Base-by-base conservation (phyloP, 2,113 vertebrate species). In the Dryoscopus gambensis region DNA sequence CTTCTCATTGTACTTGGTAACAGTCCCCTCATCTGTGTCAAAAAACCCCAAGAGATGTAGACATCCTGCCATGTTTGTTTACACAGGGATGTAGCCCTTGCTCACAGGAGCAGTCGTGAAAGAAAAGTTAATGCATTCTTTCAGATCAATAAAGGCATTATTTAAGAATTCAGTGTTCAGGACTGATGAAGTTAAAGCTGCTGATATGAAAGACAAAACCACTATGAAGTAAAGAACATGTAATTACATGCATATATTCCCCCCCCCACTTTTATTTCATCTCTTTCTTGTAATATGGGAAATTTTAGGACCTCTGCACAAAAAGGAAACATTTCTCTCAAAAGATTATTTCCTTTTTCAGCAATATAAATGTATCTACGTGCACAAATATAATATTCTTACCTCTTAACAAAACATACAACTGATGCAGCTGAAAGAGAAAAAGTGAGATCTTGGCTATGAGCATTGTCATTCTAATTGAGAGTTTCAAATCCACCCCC, bases 161-260 rank as follows among this genome's bases (percentile, higher is more conserved):
- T n/a, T 80, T 39, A 82, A 68, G 31, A 86, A 76, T 59, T 65
- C 14, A 35, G 46, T 64, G 23, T 53, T 69, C 5, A 4, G 17
- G 39, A 47, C 19, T 40, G 44, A 78, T 30, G 57, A 55, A 69
- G 49, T 79, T 59, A 46, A 83, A 37, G 23, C 39, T 74, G 25
- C 15, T 77, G 31, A 11, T 46, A 57, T 15, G 33, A 89, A 85
- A 57, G 27, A 62, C 8, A 88, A 86, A 76, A 68, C 0, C 15
- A 83, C 27, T 9, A 37, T 20, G 21, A 88, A 33, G 30, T 30
- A 65, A 77, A 90, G 37, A 13, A 4, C 8, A 44, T 23, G 9
- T n/a, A 35, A 9, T 53, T 28, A 44, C 5, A 31, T 8, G 8
- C 44, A 6, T 22, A 2, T 52, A n/a, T 69, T 53, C 1, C 1